phyloP scores from a whole-genome alignment of 2,888 invertebrate genomes.

The Plebejus anna region DNA sequence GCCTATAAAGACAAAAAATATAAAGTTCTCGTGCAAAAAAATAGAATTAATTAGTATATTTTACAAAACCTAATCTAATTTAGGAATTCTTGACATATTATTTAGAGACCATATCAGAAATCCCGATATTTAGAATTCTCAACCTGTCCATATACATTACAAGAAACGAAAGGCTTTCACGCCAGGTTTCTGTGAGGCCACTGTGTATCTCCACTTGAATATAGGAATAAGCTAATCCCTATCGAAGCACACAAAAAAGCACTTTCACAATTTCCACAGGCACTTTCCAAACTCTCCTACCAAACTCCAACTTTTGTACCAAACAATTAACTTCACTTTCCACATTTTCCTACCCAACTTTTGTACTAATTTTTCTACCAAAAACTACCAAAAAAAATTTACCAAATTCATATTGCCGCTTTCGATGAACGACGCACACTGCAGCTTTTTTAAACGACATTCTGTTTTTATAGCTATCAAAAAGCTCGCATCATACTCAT shows the following conservation, averaged over 20 bases:
- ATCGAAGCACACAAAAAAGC: too few relatives aligned
- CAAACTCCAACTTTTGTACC: background rate
- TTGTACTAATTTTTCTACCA: background rate
- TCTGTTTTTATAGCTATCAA: conserved; percentile 67
- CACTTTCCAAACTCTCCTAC: background rate
- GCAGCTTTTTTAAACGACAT: conserved; percentile 51
- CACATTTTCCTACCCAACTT: background rate
- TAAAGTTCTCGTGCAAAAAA: too few relatives aligned
- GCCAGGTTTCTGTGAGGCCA: background rate
- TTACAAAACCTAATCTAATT: too few relatives aligned
- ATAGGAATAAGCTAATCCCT: too few relatives aligned
- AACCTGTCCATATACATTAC: background rate
- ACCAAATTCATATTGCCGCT: conserved; percentile 58
- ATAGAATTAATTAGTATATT: too few relatives aligned
- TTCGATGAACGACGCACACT: conserved; percentile 54
- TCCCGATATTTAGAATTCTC: too few relatives aligned
- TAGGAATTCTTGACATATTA: too few relatives aligned
- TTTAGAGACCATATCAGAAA: too few relatives aligned
- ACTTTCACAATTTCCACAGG: background rate
- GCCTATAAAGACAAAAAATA: too few relatives aligned
- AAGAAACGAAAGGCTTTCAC: background rate
- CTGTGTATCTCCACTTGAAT: background rate
- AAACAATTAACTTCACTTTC: too few relatives aligned
- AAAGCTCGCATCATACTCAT: conserved; percentile 64
- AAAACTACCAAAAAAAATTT: conserved; percentile 42